Evolutionary conservation across 2,888 invertebrate genomes (phyloP).

Genomic region (Pherbina coryleti): DNA sequence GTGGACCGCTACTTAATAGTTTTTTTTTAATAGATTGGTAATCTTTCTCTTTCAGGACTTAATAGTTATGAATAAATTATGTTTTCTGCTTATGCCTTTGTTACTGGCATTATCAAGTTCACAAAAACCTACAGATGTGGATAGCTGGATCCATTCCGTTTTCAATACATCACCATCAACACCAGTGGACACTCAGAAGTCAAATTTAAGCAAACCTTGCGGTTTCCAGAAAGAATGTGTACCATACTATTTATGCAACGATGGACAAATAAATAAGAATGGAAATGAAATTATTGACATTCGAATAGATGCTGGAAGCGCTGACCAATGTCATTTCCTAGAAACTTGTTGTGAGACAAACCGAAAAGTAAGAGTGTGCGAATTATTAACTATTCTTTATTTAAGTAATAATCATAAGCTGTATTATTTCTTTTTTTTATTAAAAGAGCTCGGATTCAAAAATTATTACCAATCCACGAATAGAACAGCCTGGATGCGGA

Average conservation of each 20-base stretch:
- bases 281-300: constrained; percentile 83
- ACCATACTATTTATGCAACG: constrained; percentile 80
- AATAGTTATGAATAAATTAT: too few species aligned
- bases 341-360: constrained; percentile 59
- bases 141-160: constrained; percentile 21
- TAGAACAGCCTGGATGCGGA: constrained; percentile 74
- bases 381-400: not conserved
- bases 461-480: constrained; percentile 36
- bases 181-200: constrained; percentile 10
- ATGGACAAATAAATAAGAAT: constrained; percentile 75
- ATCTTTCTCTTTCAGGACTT: too few species aligned
- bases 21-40: too few species aligned
- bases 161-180: constrained; percentile 37
- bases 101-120: not conserved
- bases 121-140: constrained; percentile 1
- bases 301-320: constrained; percentile 71
- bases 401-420: not conserved
- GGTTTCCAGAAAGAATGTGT: constrained; percentile 78
- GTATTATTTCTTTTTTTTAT: not conserved
- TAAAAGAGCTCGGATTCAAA: constrained; percentile 33
- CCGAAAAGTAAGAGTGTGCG: constrained; percentile 53
- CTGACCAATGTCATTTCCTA: constrained; percentile 56
- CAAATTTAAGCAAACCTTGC: constrained; percentile 55
- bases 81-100: not conserved
- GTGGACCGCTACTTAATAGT: too few species aligned